Conservation (phyloP, 2,888 invertebrate species). For the Adineta ricciae region DNA sequence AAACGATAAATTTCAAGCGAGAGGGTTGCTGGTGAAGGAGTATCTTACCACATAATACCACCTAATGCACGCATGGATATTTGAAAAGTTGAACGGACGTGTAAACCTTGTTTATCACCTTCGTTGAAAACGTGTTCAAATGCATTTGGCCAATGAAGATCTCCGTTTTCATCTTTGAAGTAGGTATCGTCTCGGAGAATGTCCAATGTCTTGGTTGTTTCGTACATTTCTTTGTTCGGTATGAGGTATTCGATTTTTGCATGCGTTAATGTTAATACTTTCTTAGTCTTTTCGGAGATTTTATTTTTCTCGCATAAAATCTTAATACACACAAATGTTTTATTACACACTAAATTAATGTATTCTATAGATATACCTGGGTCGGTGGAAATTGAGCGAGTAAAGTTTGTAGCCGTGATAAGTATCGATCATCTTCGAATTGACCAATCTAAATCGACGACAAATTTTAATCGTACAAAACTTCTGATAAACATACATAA, state of each 20-base stretch:
- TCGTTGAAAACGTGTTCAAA: slow-evolving; percentile 65
- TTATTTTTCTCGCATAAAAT: slow-evolving; percentile 61
- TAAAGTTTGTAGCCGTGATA: slow-evolving; percentile 75
- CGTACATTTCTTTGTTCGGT: slow-evolving; percentile 65
- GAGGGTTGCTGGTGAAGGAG: no score
- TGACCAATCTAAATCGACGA: slow-evolving; percentile 60
- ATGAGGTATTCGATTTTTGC: slow-evolving; percentile 64
- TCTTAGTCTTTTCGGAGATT: slow-evolving; percentile 58
- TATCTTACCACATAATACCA: slow-evolving; percentile 64
- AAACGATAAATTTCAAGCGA: neutral
- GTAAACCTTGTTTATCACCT: slow-evolving; percentile 51
- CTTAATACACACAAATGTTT: slow-evolving; percentile 51
- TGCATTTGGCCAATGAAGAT: slow-evolving; percentile 55
- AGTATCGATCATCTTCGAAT: slow-evolving; percentile 81
- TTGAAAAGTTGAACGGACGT: slow-evolving; percentile 59
- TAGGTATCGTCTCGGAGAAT: slow-evolving; percentile 63
- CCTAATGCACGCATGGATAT: slow-evolving; percentile 72
- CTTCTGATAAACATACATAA: slow-evolving; percentile 54
- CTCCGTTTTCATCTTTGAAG: slow-evolving; percentile 52
- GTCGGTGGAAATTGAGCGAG: slow-evolving; percentile 78
- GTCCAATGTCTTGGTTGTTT: slow-evolving; percentile 66
- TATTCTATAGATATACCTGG: slow-evolving; percentile 60
- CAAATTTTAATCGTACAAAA: no score
- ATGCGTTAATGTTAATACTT: slow-evolving; percentile 60
- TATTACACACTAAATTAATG: neutral